Base-by-base conservation (phyloP, 2,888 invertebrate species). In the Caenorhabditis doughertyi region DNA sequence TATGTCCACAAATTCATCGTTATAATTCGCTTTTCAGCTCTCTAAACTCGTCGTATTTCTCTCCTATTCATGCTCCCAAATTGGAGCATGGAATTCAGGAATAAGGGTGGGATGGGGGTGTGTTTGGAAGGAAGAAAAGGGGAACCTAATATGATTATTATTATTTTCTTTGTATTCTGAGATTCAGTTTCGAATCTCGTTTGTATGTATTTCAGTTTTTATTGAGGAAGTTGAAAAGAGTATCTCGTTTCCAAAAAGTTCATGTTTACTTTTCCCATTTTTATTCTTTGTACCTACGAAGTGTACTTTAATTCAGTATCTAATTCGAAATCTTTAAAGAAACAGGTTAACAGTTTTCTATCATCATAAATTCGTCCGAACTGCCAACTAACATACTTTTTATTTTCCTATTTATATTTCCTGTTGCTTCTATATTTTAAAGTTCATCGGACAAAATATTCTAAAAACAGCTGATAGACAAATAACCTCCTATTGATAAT, bases 131-230 rank as follows among this genome's bases (percentile, higher is more conserved):
- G 23, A 67, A 51, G 21, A 23, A 23, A 16, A 29, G 27, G n/a
- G 11, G 23, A 42, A 53, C 55, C 55, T 68, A 68, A 68, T 55
- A 68, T 68, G 55, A 68, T 68, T 68, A 68, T 68, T 68, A 67
- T 68, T 68, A 42, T 21, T 44, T 35, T 23, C 21, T 29, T 55
- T 29, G 9, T 35, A 18, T 47, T 47, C 29, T n/a, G 5, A 35
- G 7, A 47, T 47, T 47, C 44, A 39, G 35, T 58, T 58, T 18
- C 18, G 16, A 27, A 25, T 55, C 55, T 39, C 25, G 51, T 23
- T 13, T 49, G 21, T 49, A 11, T 49, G 47, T 49, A 32, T 49
- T n/a, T 42, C 2, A n/a, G 60, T 42, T 60, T 42, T 42, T 60
- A 23, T 60, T 53, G 13, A 16, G 0, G 39, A 13, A 23, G 13